Conservation (phyloP, 2,797 vertebrate species). For the Diplodus puntazzo region DNA sequence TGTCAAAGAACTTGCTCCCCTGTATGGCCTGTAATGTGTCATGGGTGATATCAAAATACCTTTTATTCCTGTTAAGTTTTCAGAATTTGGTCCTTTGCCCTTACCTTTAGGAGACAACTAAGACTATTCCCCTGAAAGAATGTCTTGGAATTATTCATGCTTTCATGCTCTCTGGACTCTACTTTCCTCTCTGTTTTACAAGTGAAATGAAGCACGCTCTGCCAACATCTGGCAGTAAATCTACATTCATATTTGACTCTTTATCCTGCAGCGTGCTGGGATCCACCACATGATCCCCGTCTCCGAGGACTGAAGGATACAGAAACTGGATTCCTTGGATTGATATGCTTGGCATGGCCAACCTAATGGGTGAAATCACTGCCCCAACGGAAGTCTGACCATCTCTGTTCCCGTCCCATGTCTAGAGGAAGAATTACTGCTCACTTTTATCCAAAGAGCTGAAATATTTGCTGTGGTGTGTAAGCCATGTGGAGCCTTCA, state of each 20-base stretch:
- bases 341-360: conserved; percentile 64
- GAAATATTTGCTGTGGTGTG: conserved; percentile 28
- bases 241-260: conserved; percentile 70
- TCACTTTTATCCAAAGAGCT: conserved; percentile 41
- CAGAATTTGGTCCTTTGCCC: conserved; percentile 12
- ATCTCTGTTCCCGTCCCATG: conserved; percentile 32
- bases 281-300: conserved; percentile 56
- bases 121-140: conserved; percentile 60
- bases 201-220: conserved; percentile 69
- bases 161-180: conserved; percentile 42
- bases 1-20: neutral
- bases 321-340: conserved; percentile 53
- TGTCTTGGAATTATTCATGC: conserved; percentile 64
- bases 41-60: neutral
- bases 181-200: conserved; percentile 70
- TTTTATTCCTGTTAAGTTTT: neutral
- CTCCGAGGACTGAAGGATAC: conserved; percentile 52
- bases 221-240: conserved; percentile 79
- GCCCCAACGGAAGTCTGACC: conserved; percentile 38
- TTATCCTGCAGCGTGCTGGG: conserved; percentile 62
- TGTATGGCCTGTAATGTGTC: conserved; percentile 1
- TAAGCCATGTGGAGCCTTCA: neutral
- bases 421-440: conserved; percentile 42
- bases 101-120: conserved; percentile 40
- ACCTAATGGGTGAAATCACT: conserved; percentile 59